Evolutionary conservation across 2,797 vertebrate genomes (phyloP).

Genomic region (Silurus lanzhouensis): DNA sequence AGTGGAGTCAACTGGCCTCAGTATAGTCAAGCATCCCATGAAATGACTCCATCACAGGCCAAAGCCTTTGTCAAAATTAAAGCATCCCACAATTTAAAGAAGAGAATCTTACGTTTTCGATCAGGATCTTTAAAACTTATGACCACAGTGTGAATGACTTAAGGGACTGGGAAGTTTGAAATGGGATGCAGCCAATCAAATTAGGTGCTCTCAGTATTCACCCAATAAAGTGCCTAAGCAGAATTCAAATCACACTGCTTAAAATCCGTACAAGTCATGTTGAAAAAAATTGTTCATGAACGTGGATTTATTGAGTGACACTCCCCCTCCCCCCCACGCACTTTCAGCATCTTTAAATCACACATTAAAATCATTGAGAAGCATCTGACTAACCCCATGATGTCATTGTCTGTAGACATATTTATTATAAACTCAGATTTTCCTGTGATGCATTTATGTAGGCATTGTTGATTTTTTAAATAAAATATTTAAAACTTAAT

Average conservation of each 20-base stretch:
- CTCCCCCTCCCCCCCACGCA: conserved; percentile 59
- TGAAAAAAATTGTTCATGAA: conserved; percentile 44
- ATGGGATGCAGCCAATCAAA: conserved; percentile 57
- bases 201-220: conserved; percentile 51
- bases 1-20: conserved; percentile 81
- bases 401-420: conserved; percentile 62
- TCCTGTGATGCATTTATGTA: conserved; percentile 52
- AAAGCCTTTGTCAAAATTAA: conserved; percentile 93
- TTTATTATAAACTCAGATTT: conserved; percentile 64
- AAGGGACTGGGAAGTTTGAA: conserved; percentile 16
- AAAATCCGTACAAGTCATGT: conserved; percentile 44
- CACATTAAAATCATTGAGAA: conserved; percentile 45
- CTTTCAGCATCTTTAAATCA: conserved; percentile 60
- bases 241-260: conserved; percentile 53
- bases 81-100: conserved; percentile 94
- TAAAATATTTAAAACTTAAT: conserved; percentile 74
- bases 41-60: conserved; percentile 74
- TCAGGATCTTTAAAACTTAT: conserved; percentile 93
- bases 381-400: conserved; percentile 43
- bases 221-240: conserved; percentile 63
- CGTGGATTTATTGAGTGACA: conserved; percentile 45
- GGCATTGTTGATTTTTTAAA: conserved; percentile 44
- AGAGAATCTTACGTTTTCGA: conserved; percentile 91
- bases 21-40: conserved; percentile 76
- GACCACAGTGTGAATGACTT: conserved; percentile 85